phyloP scores from a whole-genome alignment of 2,113 vertebrate genomes.

The Malurus melanocephalus region DNA sequence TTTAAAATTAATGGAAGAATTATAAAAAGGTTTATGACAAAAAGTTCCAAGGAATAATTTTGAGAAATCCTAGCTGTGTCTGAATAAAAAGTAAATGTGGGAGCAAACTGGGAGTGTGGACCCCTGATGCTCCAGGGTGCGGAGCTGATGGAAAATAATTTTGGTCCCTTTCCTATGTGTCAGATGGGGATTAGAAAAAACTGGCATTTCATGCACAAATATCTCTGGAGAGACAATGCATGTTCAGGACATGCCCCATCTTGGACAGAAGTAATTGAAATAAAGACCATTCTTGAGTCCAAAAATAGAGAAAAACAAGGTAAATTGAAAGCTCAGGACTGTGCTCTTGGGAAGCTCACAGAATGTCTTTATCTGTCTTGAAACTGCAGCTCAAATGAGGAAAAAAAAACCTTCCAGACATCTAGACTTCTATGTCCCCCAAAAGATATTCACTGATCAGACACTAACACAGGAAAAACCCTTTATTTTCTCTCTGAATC shows the following conservation, averaged over 20 bases:
- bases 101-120: not conserved
- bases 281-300: not conserved
- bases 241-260: not conserved
- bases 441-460: not conserved
- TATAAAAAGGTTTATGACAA: not conserved
- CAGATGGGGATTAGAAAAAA: not conserved
- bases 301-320: not conserved
- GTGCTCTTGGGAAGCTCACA: not conserved
- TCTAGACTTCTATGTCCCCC: rapidly evolving
- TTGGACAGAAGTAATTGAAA: not conserved
- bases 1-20: not conserved
- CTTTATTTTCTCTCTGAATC: not conserved
- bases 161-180: not conserved
- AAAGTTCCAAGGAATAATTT: not conserved
- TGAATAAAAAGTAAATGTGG: not conserved
- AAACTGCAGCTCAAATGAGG: not conserved
- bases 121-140: not conserved
- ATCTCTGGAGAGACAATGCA: not conserved
- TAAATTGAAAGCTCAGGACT: not conserved
- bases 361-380: not conserved
- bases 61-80: not conserved
- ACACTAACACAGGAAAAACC: not conserved
- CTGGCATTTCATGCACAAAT: rapidly evolving
- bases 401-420: not conserved
- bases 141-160: not conserved